Evolutionary conservation across 2,797 vertebrate genomes (phyloP), one percentile per base, ranked within the genome.

Genomic region (Buceros bicornis): DNA sequence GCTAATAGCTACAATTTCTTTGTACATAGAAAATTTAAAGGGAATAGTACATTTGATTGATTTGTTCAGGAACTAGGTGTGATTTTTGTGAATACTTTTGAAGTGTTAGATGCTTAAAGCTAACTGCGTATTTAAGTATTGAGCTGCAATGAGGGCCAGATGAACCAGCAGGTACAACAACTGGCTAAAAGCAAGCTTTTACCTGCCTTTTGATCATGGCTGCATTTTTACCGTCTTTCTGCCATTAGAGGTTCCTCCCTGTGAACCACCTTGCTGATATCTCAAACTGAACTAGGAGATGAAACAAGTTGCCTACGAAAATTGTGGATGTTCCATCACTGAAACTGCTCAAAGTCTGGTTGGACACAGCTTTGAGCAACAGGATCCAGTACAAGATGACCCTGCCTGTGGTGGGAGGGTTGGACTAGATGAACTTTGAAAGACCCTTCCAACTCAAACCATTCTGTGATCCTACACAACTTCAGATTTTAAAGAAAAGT

Each of bases 1-100:
- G 93, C 87, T 94, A 94, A 94, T 87, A 73, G 81, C 48, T 92
- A 37, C 60, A 61, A 67, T 93, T 94, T 91, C 71, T 93, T 89
- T 89, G 78, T 94, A 87, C 43, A 15, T 65, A 60, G 70, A 90
- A 84, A 64, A 80, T 89, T 62, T 87, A 89, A 92, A 87, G 88
- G 87, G 74, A 85, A 56, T 37, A 50, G 70, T 48, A 76, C 58
- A 42, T 92, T 89, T 96, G 95, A 96, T 89, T 61, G 94, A 97
- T 93, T 89, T 89, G 67, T 73, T 92, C 89, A 93, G 82, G 90
- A 93, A 50, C 71, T 54, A 24, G 62, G 29, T 85, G 78, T 82
- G 89, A 89, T 67, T 92, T 96, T 87, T 89, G n/a, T 80, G 37
- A 82, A 77, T 77, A 16, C 7, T 5, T 87, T 60, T 77, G 56